phyloP scores from a whole-genome alignment of 2,888 invertebrate species.

The Apomyelois bistriatella region DNA sequence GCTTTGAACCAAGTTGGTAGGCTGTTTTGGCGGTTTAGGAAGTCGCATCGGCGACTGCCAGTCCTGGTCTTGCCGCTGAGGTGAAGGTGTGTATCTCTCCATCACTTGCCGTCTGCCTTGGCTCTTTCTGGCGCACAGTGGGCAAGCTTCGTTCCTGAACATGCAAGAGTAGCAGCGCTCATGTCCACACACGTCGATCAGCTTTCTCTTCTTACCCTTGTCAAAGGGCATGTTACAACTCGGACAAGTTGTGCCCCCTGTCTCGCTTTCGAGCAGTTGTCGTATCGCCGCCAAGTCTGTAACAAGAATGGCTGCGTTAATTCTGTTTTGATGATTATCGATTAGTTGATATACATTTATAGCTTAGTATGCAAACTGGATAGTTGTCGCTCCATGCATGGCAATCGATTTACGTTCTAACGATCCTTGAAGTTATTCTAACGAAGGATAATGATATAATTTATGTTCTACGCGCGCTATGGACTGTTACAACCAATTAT shows the following conservation, averaged over 20 bases:
- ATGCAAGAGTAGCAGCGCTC: slow-evolving; percentile 97
- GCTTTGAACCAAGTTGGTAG: slow-evolving; percentile 81
- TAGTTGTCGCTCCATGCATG: slow-evolving; percentile 38
- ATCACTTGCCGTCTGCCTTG: slow-evolving; percentile 62
- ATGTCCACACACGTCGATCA: slow-evolving; percentile 97
- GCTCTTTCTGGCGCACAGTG: slow-evolving; percentile 84
- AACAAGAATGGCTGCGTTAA: slow-evolving; percentile 51
- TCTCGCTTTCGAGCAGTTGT: slow-evolving; percentile 88
- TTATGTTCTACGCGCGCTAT: slow-evolving; percentile 29
- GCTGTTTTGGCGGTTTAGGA: slow-evolving; percentile 80
- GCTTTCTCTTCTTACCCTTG: slow-evolving; percentile 96
- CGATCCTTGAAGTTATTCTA: slow-evolving; percentile 51
- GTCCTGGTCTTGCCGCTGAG: slow-evolving; percentile 63
- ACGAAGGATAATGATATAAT: slow-evolving; percentile 45
- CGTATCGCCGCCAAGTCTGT: slow-evolving; percentile 91
- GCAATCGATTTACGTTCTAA: slow-evolving; percentile 55
- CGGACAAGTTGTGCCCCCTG: slow-evolving; percentile 86
- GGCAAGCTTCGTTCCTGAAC: slow-evolving; percentile 95
- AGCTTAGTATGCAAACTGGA: slow-evolving; percentile 34
- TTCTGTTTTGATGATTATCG: slow-evolving; percentile 27
- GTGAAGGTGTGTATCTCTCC: slow-evolving; percentile 70
- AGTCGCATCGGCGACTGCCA: slow-evolving; percentile 79
- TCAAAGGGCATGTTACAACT: slow-evolving; percentile 97
- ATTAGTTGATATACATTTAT: slow-evolving; percentile 22
- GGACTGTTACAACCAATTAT: slow-evolving; percentile 46